Conservation (phyloP, 2,797 vertebrate genomes). For the Syndactyla subalaris region DNA sequence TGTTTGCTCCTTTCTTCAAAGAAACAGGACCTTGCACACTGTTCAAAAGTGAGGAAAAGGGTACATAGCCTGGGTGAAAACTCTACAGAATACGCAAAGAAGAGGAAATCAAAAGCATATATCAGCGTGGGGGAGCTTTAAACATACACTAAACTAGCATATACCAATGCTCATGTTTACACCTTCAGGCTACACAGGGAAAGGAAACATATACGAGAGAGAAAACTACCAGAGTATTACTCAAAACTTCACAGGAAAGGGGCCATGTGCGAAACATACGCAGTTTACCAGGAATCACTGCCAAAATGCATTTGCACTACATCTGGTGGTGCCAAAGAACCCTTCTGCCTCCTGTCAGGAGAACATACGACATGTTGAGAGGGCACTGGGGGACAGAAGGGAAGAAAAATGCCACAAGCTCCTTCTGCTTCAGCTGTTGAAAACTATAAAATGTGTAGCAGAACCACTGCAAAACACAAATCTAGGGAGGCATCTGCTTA, state of each 20-base stretch:
- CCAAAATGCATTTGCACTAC: slow-evolving; percentile 19
- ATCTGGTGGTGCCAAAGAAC: slow-evolving; percentile 22
- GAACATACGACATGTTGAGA: not conserved
- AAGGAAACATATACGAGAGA: not conserved
- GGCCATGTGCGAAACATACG: not conserved
- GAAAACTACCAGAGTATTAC: not conserved
- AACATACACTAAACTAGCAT: not conserved
- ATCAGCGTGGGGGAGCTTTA: not conserved
- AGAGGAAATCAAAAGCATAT: not conserved
- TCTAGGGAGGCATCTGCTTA: not conserved
- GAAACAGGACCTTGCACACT: not conserved
- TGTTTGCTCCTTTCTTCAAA: not conserved
- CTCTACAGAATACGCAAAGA: not conserved
- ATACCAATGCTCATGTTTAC: not conserved
- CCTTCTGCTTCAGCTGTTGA: not conserved
- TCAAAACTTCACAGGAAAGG: not conserved
- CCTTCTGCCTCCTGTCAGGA: slow-evolving; percentile 22
- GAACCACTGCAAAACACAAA: not conserved
- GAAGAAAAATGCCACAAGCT: not conserved
- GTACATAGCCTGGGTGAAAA: not conserved
- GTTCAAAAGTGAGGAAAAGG: not conserved
- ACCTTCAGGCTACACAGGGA: not conserved
- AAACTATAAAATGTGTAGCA: not conserved
- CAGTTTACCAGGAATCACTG: not conserved
- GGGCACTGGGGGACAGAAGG: not conserved